Conservation (phyloP, 37 sponge, comb jelly and placozoan species). For the Spongia lamella region DNA sequence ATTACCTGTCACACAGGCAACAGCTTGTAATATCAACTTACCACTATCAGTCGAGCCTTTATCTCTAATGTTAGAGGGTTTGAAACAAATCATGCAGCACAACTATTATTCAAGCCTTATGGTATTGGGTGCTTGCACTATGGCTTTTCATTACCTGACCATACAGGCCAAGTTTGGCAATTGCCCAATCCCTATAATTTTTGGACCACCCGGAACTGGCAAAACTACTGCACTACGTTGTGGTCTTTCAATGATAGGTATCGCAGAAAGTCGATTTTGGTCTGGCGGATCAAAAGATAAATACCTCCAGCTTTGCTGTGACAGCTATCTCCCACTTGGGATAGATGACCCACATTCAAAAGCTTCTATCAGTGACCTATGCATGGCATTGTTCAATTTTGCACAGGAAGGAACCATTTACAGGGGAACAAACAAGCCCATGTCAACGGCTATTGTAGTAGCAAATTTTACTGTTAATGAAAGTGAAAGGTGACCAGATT, state of each 20-base stretch:
- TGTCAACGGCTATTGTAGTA: not conserved
- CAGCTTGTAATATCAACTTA: not conserved
- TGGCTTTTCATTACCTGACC: constrained; percentile 16
- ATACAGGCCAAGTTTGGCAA: constrained; percentile 1
- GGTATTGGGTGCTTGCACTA: not conserved
- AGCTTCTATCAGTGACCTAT: constrained; percentile 1
- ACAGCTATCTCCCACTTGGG: constrained; percentile 7
- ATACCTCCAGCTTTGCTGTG: constrained; percentile 1
- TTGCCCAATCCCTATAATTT: constrained; percentile 10
- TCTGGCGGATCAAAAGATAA: constrained; percentile 3
- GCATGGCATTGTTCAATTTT: not conserved
- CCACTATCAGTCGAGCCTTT: constrained; percentile 2
- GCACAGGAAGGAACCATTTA: not conserved
- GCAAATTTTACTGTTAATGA: constrained; percentile 17
- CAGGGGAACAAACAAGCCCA: not conserved
- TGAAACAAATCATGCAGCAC: not conserved
- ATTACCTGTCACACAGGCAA: not conserved
- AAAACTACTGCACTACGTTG: constrained; percentile 5
- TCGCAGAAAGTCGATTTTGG: not conserved
- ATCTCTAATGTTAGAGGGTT: not conserved
- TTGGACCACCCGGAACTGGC: constrained; percentile 20
- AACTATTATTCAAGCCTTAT: not conserved
- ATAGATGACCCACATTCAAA: constrained; percentile 12
- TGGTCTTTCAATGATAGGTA: not conserved
- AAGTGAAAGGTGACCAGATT: too few species aligned